phyloP scores from a whole-genome alignment of 1,140 invertebrate species.

The Drosophila lacertosa region DNA sequence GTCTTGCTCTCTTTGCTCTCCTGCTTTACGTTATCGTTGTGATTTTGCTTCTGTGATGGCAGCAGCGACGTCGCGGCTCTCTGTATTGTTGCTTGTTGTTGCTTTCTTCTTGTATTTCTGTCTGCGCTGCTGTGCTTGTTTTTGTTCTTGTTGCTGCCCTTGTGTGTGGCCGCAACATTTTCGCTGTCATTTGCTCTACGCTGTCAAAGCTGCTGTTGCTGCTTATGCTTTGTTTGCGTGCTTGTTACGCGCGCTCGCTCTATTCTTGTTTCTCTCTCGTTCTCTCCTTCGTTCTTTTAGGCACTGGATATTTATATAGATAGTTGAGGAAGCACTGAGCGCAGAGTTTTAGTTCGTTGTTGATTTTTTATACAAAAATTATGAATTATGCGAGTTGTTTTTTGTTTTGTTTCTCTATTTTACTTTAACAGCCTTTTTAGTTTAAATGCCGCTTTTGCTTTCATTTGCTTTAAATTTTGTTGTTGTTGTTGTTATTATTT shows the following conservation, averaged over 20 bases:
- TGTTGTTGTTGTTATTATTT: constrained; percentile 22
- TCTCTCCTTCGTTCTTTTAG: constrained; percentile 4
- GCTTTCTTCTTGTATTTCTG: constrained; percentile 5
- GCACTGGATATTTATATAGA: constrained; percentile 9
- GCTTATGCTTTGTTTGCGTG: constrained; percentile 23
- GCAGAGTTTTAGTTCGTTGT: constrained; percentile 26
- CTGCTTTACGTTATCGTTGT: constrained; percentile 64
- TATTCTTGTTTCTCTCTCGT: constrained; percentile 1
- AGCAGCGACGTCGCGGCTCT: constrained; percentile 47
- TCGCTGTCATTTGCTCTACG: constrained; percentile 39
- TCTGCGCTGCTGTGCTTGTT: constrained; percentile 11
- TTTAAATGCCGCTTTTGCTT: constrained; percentile 57
- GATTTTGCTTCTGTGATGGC: constrained; percentile 45
- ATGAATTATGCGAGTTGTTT: constrained; percentile 13
- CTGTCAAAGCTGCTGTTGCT: constrained; percentile 12
- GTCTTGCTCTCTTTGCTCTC: constrained; percentile 22
- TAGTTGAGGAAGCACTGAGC: constrained; percentile 48
- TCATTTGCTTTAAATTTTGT: constrained; percentile 43
- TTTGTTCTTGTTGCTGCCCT: constrained; percentile 31
- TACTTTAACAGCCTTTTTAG: constrained; percentile 42
- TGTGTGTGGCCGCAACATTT: constrained; percentile 32
- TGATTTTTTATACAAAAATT: constrained; percentile 19
- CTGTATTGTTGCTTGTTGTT: constrained; percentile 43
- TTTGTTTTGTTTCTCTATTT: constrained; percentile 12
- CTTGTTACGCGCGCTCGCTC: background rate